These are phyloP conservation scores for Diplodus puntazzo DNA, from an alignment of 2,797 vertebrate species.

Conservation along the genomic window DNA sequence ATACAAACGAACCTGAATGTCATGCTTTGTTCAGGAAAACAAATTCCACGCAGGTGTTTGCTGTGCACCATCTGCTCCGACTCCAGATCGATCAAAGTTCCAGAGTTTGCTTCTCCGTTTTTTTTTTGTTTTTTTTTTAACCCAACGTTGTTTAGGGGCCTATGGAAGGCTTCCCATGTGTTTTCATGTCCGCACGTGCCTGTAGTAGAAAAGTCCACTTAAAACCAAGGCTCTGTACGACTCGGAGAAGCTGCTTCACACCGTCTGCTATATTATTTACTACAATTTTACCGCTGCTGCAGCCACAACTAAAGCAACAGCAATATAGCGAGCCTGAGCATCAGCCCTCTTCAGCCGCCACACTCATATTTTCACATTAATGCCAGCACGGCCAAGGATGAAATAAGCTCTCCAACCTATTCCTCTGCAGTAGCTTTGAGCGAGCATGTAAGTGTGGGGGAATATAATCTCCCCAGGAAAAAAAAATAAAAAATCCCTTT, in stretches of 20 bases:
- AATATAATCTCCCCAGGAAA: constrained; percentile 23
- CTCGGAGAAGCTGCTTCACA: constrained; percentile 29
- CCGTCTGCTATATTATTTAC: constrained; percentile 47
- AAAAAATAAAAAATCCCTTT: constrained; percentile 20
- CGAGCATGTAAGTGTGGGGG: constrained; percentile 27
- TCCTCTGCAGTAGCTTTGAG: constrained; percentile 35
- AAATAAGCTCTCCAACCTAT: constrained; percentile 55
- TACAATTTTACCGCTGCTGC: constrained; percentile 15
- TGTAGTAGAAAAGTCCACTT: constrained; percentile 9
- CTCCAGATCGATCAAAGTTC: constrained; percentile 27
- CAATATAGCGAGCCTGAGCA: constrained; percentile 20
- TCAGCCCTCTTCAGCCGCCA: constrained; percentile 41
- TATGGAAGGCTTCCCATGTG: not conserved
- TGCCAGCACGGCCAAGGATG: constrained; percentile 43
- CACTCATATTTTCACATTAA: constrained; percentile 62
- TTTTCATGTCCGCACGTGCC: constrained; percentile 4
- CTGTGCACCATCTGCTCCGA: constrained; percentile 43
- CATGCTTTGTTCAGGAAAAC: constrained; percentile 45
- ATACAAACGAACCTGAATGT: constrained; percentile 35
- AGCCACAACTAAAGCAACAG: constrained; percentile 23
- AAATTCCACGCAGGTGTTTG: not conserved
- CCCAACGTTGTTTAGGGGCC: constrained; percentile 15
- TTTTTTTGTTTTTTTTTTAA: constrained; percentile 7
- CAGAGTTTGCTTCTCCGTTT: not conserved
- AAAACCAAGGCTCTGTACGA: constrained; percentile 10